phyloP scores from a whole-genome alignment of 1,140 invertebrate genomes.

The Drosophila insularis region DNA sequence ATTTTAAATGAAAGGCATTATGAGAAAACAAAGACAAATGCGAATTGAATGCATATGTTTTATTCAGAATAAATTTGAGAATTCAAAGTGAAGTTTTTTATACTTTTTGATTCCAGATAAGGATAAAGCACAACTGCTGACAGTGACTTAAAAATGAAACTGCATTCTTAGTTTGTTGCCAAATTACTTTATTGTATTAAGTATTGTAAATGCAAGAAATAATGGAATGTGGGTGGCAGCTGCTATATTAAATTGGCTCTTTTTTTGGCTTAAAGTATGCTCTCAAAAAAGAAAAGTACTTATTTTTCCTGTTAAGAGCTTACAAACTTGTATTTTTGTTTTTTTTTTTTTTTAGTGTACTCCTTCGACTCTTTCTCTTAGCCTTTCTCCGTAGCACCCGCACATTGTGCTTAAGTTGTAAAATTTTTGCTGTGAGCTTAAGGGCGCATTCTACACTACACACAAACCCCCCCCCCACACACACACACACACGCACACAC shows the following conservation, averaged over 20 bases:
- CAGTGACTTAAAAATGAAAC: no score
- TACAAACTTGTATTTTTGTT: conserved; percentile 4
- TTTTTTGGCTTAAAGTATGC: background rate
- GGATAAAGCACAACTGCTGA: no score
- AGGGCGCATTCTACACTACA: conserved; percentile 18
- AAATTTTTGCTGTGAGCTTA: conserved; percentile 54
- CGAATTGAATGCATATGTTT: no score
- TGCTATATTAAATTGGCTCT: background rate
- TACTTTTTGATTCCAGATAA: no score
- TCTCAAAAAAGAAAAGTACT: background rate
- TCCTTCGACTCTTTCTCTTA: conserved; percentile 12
- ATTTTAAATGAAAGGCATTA: no score
- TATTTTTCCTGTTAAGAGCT: conserved; percentile 9
- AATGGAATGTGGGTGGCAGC: background rate
- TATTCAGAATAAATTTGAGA: no score
- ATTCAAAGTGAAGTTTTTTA: no score
- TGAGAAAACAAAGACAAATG: no score
- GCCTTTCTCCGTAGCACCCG: conserved; percentile 10
- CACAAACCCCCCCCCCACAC: conserved; percentile 8
- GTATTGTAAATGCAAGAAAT: background rate
- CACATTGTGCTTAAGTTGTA: conserved; percentile 62
- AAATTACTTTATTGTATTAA: no score
- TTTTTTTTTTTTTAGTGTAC: background rate
- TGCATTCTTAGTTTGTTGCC: no score
- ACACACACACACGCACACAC: conserved; percentile 10